Conservation (phyloP, 2,888 invertebrate genomes). For the Eupithecia tripunctaria region DNA sequence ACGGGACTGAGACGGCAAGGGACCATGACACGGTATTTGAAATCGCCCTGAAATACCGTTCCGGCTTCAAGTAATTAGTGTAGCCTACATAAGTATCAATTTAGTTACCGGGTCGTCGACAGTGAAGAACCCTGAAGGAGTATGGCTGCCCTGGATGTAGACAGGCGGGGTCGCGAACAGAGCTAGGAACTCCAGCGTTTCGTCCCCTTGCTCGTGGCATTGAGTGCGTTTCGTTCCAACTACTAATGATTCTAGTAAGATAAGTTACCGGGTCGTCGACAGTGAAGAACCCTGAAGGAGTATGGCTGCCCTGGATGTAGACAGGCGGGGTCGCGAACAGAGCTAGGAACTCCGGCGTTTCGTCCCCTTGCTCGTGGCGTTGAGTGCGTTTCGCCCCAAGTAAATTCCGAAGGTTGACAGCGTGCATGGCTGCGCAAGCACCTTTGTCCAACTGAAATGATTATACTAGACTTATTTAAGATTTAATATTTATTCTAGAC, state of each 20-base stretch:
- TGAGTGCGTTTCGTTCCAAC: conserved; percentile 92
- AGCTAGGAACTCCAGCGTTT: conserved; percentile 96
- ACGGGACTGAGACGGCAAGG: too few species aligned
- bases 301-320: conserved; percentile 99
- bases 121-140: conserved; percentile 98
- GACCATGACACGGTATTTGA: too few species aligned
- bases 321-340: conserved; percentile 95
- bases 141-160: conserved; percentile 99
- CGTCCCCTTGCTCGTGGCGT: conserved; percentile 98
- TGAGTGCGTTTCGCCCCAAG: conserved; percentile 97
- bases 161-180: conserved; percentile 95
- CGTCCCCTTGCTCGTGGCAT: conserved; percentile 98
- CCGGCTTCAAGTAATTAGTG: too few species aligned
- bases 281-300: conserved; percentile 98
- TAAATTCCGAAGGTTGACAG: conserved; percentile 98
- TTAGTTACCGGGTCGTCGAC: conserved; percentile 92
- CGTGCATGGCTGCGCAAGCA: conserved; percentile 98
- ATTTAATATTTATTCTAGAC: not conserved
- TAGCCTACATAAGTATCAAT: too few species aligned
- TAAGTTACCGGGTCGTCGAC: conserved; percentile 92
- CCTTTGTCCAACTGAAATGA: conserved; percentile 92
- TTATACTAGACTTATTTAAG: not conserved
- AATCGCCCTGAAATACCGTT: too few species aligned
- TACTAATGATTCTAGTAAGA: not conserved
- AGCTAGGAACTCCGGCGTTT: conserved; percentile 97